These are phyloP conservation scores for Coelopa pilipes DNA, from an alignment of 2,888 invertebrate species.

Conservation along the genomic window DNA sequence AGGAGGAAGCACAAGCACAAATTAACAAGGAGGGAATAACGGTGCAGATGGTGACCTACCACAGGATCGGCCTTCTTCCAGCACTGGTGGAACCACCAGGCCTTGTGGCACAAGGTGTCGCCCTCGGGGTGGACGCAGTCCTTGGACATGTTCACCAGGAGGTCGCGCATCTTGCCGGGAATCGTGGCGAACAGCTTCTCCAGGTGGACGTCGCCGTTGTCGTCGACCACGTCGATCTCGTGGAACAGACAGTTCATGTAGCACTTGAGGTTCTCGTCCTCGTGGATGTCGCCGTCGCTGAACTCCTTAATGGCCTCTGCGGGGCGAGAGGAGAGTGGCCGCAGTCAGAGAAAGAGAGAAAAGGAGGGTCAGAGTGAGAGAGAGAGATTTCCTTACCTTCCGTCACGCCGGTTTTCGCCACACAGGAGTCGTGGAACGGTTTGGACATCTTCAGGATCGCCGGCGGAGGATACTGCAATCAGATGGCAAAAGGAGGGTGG, in stretches of 20 bases:
- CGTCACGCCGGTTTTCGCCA: conserved; percentile 61
- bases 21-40: not conserved
- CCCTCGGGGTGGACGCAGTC: conserved; percentile 62
- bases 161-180: conserved; percentile 57
- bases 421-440: conserved; percentile 61
- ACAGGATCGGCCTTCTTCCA: conserved; percentile 66
- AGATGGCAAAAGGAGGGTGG: conserved; percentile 8
- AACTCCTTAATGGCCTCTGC: conserved; percentile 65
- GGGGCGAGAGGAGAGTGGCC: not conserved
- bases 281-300: conserved; percentile 66
- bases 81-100: conserved; percentile 66
- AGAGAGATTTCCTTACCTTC: conserved; percentile 53
- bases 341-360: conserved; percentile 24
- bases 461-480: conserved; percentile 62
- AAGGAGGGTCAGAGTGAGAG: not conserved
- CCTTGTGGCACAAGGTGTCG: conserved; percentile 62
- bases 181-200: conserved; percentile 57
- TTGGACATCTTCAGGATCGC: conserved; percentile 59
- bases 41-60: conserved; percentile 45
- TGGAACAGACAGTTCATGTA: conserved; percentile 67
- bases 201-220: conserved; percentile 65
- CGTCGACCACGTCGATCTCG: conserved; percentile 63
- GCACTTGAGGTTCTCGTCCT: conserved; percentile 64
- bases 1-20: not conserved
- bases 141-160: conserved; percentile 59